phyloP scores from a whole-genome alignment of 2,797 vertebrate species.

The Spheniscus humboldti region DNA sequence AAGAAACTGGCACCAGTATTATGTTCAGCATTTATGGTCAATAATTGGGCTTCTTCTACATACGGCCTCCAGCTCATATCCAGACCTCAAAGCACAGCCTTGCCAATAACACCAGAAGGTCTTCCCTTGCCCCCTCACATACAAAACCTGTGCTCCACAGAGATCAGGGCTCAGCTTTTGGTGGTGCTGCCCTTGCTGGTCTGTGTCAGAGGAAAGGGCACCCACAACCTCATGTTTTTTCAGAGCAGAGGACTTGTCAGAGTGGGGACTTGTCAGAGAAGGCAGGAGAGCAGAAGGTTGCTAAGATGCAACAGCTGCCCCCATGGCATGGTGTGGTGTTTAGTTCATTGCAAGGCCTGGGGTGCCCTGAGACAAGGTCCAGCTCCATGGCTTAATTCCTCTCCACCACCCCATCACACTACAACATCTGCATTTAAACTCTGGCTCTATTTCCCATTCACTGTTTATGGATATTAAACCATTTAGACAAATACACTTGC shows the following conservation, averaged over 20 bases:
- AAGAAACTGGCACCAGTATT: not conserved
- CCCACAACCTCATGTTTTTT: not conserved
- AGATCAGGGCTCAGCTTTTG: not conserved
- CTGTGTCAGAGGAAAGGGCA: not conserved
- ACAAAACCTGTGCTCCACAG: not conserved
- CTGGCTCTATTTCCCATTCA: not conserved
- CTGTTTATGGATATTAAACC: not conserved
- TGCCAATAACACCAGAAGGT: not conserved
- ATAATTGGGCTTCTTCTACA: not conserved
- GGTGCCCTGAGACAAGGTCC: not conserved
- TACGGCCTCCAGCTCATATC: not conserved
- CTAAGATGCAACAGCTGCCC: not conserved
- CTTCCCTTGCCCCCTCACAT: not conserved
- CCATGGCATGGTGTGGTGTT: fast-evolving
- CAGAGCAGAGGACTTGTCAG: not conserved
- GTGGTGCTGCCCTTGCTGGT: not conserved
- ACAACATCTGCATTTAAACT: not conserved
- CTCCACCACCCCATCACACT: not conserved
- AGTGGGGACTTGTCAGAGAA: not conserved
- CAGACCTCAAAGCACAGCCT: not conserved
- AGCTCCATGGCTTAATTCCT: not conserved
- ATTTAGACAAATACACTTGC: not conserved
- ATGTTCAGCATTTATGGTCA: fast-evolving
- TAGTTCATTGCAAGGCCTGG: not conserved
- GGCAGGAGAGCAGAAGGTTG: not conserved